Evolutionary conservation across 2,797 vertebrate genomes (phyloP), one percentile per base, ranked within the genome.

Genomic region (Prionace glauca): DNA sequence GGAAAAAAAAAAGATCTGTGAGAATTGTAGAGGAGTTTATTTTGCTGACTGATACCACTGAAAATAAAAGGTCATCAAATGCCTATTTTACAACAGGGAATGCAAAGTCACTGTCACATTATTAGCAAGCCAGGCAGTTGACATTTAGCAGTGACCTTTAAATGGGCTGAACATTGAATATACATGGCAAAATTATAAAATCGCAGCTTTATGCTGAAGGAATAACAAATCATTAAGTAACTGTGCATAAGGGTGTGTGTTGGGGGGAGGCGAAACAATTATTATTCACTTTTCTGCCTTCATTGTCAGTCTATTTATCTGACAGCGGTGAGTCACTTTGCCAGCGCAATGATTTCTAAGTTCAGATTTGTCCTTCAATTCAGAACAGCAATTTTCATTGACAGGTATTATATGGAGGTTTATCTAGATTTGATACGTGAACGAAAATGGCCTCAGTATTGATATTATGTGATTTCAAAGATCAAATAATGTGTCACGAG

Each of bases 131-230:
- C 90, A 69, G 90, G 65, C 90, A 92, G 62, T 92, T 92, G 90
- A 92, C 90, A 92, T 92, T 92, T 92, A 69, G 62, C 90, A 92
- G n/a, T 92, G 65, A 92, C 90, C 90, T 92, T 92, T 92, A 92
- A 92, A 92, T 92, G 36, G 90, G n/a, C n/a, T 92, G 90, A 69
- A 92, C 41, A 92, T 41, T 92, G 65, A 92, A 92, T 92, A 69
- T 69, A 69, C 65, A 62, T 2, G 36, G 20, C 22, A 69, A 92
- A 92, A 92, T 92, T 92, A 92, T 92, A 36, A 92, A 92, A 92
- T 92, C 12, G 65, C 36, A 92, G 62, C 90, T 41, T 92, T 69
- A 22, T 92, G n/a, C 90, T 92, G 10, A 69, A 69, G 41, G 90
- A 41, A 69, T 92, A 92, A 92, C 90, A 92, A 67, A 24, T 92